Base-by-base conservation (phyloP, 2,797 vertebrate genomes). In the Pagetopsis macropterus region DNA sequence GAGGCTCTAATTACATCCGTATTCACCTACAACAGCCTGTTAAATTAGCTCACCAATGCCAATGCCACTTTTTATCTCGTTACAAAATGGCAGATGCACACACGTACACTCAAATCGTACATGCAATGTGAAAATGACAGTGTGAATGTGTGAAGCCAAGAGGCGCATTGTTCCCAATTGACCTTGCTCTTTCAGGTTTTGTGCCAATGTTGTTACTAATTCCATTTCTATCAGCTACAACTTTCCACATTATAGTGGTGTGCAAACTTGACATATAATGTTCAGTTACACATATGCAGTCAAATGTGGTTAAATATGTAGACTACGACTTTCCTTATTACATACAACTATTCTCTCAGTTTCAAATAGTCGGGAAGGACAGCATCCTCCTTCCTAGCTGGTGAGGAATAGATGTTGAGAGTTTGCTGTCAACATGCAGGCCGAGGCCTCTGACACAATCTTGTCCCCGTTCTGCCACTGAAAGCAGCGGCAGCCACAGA, bases 1-100 rank as follows among this genome's bases (percentile, higher is more conserved):
- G 61, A 71, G 76, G 68, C 41, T 69, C 72, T 82, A 82, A 89
- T 88, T 91, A 91, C 88, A 82, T 66, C 72, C 40, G 44, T 46
- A 52, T 65, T 80, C 72, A 51, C 65, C 65, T 41, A 66, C 70
- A 83, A 79, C 74, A 71, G 76, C 75, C 72, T 72, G 79, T 52
- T 85, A 70, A 88, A 87, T 83, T 73, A 87, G 71, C 52, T 67
- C 41, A 14, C 58, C 56, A 70, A 70, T 82, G 72, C 64, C 51
- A 68, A 59, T n/a, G 33, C 79, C 82, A 75, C 73, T 81, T 83
- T 52, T 78, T 56, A 82, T 73, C 72, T 68, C 45, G 57, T 60
- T 31, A 37, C 43, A 44, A 56, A 79, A 43, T 41, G 16, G 31
- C 16, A 62, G 51, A 63, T 31, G 37, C 46, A 45, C 51, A 19